phyloP scores from a whole-genome alignment of 2,797 vertebrate genomes.

The Enteromius anoplus region DNA sequence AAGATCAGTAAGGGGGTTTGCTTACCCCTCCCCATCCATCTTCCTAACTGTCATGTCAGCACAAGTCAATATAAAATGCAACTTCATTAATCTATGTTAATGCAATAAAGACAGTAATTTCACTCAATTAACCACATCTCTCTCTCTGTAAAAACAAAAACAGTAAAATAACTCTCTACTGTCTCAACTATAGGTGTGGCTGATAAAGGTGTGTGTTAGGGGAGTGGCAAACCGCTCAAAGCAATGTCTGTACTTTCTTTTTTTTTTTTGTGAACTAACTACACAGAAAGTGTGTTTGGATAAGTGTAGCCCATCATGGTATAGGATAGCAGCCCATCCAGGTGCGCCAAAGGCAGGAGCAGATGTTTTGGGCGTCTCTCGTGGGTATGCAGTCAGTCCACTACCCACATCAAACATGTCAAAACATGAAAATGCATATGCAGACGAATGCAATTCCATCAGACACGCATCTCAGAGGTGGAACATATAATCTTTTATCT shows the following conservation, averaged over 20 bases:
- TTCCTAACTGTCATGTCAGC: slow-evolving; percentile 27
- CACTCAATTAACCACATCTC: neutral
- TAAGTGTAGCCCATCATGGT: slow-evolving; percentile 8
- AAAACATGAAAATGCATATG: slow-evolving; percentile 31
- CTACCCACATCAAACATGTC: neutral
- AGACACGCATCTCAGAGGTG: neutral
- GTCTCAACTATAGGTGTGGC: neutral
- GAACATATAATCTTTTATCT: neutral
- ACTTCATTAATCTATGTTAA: slow-evolving; percentile 16
- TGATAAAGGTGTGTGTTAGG: slow-evolving; percentile 17
- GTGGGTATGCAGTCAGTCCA: neutral
- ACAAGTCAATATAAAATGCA: slow-evolving; percentile 2
- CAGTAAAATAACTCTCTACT: neutral
- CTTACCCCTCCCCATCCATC: slow-evolving; percentile 39
- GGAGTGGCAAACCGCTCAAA: slow-evolving; percentile 32
- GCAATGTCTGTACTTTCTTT: neutral
- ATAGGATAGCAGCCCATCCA: slow-evolving; percentile 27
- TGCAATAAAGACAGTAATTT: neutral
- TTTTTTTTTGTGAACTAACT: slow-evolving; percentile 9
- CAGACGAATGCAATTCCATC: neutral
- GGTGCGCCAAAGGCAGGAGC: slow-evolving; percentile 31
- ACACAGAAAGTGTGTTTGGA: neutral
- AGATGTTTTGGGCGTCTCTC: slow-evolving; percentile 16
- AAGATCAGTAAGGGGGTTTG: slow-evolving; percentile 33
- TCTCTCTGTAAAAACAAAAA: slow-evolving; percentile 8